These are phyloP conservation scores for Mohoua ochrocephala DNA, from an alignment of 2,113 vertebrate species.

Conservation along the genomic window DNA sequence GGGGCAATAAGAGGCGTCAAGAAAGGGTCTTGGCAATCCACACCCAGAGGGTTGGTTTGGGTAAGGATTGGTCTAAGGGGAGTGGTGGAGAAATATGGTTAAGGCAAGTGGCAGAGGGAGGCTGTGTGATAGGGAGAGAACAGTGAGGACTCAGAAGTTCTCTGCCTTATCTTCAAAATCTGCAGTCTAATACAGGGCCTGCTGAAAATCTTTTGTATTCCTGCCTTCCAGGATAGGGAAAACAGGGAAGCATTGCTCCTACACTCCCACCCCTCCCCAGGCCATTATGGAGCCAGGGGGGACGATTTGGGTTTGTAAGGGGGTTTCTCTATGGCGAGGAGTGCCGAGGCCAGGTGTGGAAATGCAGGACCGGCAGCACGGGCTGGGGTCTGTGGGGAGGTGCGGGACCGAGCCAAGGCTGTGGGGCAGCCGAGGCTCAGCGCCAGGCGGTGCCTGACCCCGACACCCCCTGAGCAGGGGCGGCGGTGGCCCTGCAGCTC, in stretches of 20 bases:
- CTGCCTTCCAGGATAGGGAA: neutral
- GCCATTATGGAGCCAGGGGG: too few relatives aligned
- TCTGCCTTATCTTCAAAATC: neutral
- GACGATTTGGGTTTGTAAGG: neutral
- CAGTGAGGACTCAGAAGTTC: too few relatives aligned
- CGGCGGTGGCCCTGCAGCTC: too few relatives aligned
- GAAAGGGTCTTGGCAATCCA: too few relatives aligned
- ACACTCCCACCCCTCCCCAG: rapidly evolving
- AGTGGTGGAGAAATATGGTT: neutral
- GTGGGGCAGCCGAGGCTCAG: too few relatives aligned
- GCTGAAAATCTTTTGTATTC: neutral
- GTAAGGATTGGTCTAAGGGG: neutral
- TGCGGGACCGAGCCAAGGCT: neutral
- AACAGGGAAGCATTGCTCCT: neutral
- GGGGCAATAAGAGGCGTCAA: neutral
- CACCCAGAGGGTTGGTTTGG: neutral
- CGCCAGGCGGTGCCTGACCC: too few relatives aligned
- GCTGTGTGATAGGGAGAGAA: neutral
- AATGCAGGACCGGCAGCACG: too few relatives aligned
- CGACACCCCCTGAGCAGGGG: too few relatives aligned
- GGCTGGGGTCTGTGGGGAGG: neutral
- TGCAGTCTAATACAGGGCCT: neutral
- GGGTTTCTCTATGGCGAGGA: neutral
- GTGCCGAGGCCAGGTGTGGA: too few relatives aligned
- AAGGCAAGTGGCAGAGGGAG: rapidly evolving